Evolutionary conservation across 2,113 vertebrate species (phyloP).

Genomic region (Nesogale talazaci): DNA sequence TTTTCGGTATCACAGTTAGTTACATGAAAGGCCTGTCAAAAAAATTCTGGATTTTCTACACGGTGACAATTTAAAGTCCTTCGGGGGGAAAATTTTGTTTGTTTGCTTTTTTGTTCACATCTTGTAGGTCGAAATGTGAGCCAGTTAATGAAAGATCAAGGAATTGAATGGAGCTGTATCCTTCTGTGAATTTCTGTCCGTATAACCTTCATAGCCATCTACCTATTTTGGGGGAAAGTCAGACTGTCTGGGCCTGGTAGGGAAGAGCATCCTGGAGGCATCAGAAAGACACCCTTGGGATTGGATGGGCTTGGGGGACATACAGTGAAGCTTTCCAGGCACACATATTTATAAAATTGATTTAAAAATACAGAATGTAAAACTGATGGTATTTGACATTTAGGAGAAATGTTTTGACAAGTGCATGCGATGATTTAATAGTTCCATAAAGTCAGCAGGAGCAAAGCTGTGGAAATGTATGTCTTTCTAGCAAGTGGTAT

Average conservation of each 20-base stretch:
- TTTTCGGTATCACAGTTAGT: too few species aligned
- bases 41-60: background rate
- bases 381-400: slow-evolving; percentile 55
- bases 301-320: slow-evolving; percentile 32
- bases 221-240: slow-evolving; percentile 43
- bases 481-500: background rate
- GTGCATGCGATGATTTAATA: background rate
- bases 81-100: background rate
- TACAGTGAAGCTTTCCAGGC: background rate
- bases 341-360: slow-evolving; percentile 50
- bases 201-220: slow-evolving; percentile 28
- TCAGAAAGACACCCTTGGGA: background rate
- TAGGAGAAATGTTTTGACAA: slow-evolving; percentile 50
- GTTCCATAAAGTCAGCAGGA: slow-evolving; percentile 9
- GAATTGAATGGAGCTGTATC: background rate
- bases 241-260: background rate
- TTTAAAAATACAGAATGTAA: slow-evolving; percentile 56
- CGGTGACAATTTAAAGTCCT: background rate
- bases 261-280: background rate
- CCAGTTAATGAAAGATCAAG: background rate
- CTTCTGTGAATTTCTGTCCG: background rate
- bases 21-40: background rate
- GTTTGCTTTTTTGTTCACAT: background rate
- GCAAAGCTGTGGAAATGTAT: background rate
- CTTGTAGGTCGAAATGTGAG: background rate